Evolutionary conservation across 2,888 invertebrate genomes (phyloP), one percentile per base, ranked within the genome.

Genomic region (Muschampia plurimacula): DNA sequence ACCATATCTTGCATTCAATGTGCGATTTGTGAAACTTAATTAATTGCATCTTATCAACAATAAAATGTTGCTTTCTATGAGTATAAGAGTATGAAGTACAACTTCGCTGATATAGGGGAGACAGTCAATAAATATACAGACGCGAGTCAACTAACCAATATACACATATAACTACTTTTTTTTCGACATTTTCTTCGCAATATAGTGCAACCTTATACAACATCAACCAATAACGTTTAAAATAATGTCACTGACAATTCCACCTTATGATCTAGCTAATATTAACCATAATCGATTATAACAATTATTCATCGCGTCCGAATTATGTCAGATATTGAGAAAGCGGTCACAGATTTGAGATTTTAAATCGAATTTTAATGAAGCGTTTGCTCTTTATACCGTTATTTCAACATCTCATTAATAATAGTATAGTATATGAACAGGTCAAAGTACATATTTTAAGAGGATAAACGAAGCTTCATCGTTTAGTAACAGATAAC

Each of bases 321-420:
- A 55, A 55, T 65, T 46, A 59, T 59, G 46, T 65, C 65, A 65
- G 65, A 59, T 64, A 46, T 49, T 65, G 66, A 46, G 32, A 39
- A 69, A 65, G 65, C 70, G 70, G 66, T 52, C 71, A 66, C 68
- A 74, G 77, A 77, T 81, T 85, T 89, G 90, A 90, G 90, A 90
- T 90, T 86, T 79, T 82, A 80, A 76, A 81, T 80, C 78, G 41
- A 71, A 74, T 67, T 72, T 65, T 77, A 79, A 22, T 81, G 87
- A 84, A 86, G 82, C 86, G 87, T 87, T 89, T 88, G 85, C 87
- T 85, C 87, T 87, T 83, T 82, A 82, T 80, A 82, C 81, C 9
- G 62, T 44, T 52, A 60, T 49, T 60, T 39, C 28, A 66, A n/a
- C 28, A 52, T 60, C 52, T 60, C 39, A 62, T 62, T 62, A 62